Percentiles rank a stretch among this genome's conserved stretches.
phyloP scores from a whole-genome alignment of 2,888 invertebrate species.

The Leptinotarsa tumamoca region DNA sequence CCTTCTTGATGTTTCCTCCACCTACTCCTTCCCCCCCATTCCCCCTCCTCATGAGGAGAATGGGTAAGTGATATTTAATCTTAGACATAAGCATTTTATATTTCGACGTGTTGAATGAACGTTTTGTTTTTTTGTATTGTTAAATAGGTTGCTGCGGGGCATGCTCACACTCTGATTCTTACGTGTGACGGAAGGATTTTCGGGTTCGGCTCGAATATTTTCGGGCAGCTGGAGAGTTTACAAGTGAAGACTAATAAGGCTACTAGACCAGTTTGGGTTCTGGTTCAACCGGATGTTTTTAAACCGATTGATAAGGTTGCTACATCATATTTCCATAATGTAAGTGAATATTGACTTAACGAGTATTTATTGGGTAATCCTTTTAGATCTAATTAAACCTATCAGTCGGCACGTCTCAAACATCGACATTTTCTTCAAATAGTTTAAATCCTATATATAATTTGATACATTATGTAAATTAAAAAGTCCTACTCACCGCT shows the following conservation, averaged over 20 bases:
- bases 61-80: no score
- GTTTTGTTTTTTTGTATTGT: slow-evolving; percentile 59
- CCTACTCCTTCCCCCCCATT: no score
- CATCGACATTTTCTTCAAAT: neutral
- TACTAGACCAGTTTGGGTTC: slow-evolving; percentile 71
- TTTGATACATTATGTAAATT: no score
- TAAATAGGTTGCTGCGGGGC: slow-evolving; percentile 72
- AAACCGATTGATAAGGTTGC: slow-evolving; percentile 69
- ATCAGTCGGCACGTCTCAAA: neutral
- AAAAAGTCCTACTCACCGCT: neutral
- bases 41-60: no score
- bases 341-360: slow-evolving; percentile 64
- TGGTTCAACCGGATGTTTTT: slow-evolving; percentile 65
- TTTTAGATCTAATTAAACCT: neutral
- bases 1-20: no score
- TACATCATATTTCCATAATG: slow-evolving; percentile 83
- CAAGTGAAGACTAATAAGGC: slow-evolving; percentile 70
- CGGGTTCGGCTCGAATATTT: slow-evolving; percentile 79
- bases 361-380: neutral
- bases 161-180: slow-evolving; percentile 79
- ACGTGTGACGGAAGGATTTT: slow-evolving; percentile 77
- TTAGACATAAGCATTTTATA: no score
- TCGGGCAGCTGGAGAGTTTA: slow-evolving; percentile 79
- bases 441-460: no score
- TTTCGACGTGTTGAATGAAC: no score